Evolutionary conservation across 2,888 invertebrate species (phyloP).

Genomic region (Hetaerina titia): DNA sequence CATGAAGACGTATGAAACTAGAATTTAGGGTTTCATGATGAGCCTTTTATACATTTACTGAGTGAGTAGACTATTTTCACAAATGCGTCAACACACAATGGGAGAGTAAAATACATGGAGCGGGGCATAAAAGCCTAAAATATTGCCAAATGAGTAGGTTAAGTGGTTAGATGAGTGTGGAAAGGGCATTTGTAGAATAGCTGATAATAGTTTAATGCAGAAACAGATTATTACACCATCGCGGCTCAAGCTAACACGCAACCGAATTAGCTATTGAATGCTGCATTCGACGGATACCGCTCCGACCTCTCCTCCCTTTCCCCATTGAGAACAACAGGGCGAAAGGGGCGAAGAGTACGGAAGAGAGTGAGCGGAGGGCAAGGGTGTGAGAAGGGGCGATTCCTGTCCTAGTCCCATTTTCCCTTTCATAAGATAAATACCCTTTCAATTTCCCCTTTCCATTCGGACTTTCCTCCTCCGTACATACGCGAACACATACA

Average conservation of each 20-base stretch:
- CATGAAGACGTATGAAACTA: too few relatives aligned
- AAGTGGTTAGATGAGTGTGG: too few relatives aligned
- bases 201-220: not conserved
- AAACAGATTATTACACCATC: not conserved
- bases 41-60: too few relatives aligned
- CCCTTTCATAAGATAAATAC: slow-evolving; percentile 2
- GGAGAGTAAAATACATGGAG: too few relatives aligned
- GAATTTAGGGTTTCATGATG: too few relatives aligned
- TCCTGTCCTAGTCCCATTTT: not conserved
- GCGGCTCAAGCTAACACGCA: not conserved
- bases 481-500: too few relatives aligned
- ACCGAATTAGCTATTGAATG: not conserved
- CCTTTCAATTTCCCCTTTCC: not conserved
- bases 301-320: not conserved
- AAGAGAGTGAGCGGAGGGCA: too few relatives aligned
- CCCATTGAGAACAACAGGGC: not conserved
- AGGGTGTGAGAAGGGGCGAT: not conserved
- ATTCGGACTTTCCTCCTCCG: not conserved
- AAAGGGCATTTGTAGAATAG: not conserved
- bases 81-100: too few relatives aligned
- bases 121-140: too few relatives aligned
- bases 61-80: too few relatives aligned
- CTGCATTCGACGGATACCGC: not conserved
- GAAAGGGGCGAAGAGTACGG: not conserved
- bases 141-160: too few relatives aligned